phyloP scores from a whole-genome alignment of 2,888 invertebrate genomes.

The Eueremaeus valkanovi region DNA sequence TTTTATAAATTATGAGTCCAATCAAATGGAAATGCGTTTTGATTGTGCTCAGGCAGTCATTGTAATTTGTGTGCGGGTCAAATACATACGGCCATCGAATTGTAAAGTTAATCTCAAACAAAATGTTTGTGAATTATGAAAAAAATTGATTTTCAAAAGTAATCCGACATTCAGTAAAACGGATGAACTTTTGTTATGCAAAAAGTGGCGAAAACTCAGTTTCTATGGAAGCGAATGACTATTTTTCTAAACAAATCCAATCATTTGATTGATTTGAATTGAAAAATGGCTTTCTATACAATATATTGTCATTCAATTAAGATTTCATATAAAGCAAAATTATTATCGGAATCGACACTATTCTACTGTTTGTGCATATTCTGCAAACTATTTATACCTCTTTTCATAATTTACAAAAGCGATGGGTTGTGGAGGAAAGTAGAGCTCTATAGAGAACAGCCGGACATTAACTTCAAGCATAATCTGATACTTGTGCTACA shows the following conservation, averaged over 20 bases:
- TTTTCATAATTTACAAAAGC: conserved; percentile 38
- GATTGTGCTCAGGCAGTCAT: no score
- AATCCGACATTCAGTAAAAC: no score
- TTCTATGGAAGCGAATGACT: not conserved
- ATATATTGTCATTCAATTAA: not conserved
- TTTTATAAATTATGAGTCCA: no score
- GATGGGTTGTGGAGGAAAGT: conserved; percentile 43
- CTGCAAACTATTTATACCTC: conserved; percentile 8
- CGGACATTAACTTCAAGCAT: conserved; percentile 42
- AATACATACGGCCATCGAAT: no score
- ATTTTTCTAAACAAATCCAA: conserved; percentile 3
- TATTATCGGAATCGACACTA: conserved; percentile 29
- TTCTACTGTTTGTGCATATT: conserved; percentile 21
- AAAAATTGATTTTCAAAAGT: no score
- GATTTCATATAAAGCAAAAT: conserved; percentile 19
- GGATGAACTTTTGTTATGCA: no score
- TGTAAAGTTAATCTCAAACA: no score
- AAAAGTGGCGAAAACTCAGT: not conserved
- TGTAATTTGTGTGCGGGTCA: no score
- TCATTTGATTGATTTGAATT: not conserved
- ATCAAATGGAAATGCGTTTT: no score
- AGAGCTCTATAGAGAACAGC: conserved; percentile 40
- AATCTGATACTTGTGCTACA: conserved; percentile 39
- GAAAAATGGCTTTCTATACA: conserved; percentile 27
- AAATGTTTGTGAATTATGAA: no score